Evolutionary conservation across 1,140 invertebrate species (phyloP).

Genomic region (Formica selysi): DNA sequence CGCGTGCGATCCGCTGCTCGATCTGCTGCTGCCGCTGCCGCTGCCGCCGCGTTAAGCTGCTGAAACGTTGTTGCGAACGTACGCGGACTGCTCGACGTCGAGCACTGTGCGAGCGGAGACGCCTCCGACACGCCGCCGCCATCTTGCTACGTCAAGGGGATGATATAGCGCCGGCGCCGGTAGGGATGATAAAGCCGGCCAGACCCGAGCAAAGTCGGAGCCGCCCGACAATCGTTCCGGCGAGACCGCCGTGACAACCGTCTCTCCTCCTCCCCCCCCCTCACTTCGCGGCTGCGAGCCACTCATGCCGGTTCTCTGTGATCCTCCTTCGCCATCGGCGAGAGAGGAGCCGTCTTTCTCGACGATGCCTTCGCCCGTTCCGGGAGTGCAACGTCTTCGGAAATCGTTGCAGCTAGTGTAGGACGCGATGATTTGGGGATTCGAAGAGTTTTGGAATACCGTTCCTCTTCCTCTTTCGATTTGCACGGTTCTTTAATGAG

Average conservation of each 20-base stretch:
- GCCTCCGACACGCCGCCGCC: constrained; percentile 85
- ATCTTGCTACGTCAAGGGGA: constrained; percentile 82
- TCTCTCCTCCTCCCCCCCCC: constrained; percentile 1
- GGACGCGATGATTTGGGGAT: neutral
- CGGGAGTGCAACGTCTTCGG: constrained; percentile 49
- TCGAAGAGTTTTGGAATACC: neutral
- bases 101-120: constrained; percentile 84
- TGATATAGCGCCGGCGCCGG: constrained; percentile 68
- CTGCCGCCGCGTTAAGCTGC: constrained; percentile 65
- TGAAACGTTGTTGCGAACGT: constrained; percentile 80
- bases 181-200: constrained; percentile 48
- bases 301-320: constrained; percentile 64
- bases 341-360: constrained; percentile 12
- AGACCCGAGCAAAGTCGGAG: constrained; percentile 64
- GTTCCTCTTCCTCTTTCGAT: neutral
- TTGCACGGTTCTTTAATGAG: neutral
- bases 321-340: constrained; percentile 40
- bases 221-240: constrained; percentile 56
- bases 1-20: constrained; percentile 61
- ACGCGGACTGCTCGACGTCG: constrained; percentile 83
- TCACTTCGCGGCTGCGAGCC: constrained; percentile 54
- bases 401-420: constrained; percentile 38
- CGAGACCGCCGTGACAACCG: constrained; percentile 49
- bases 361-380: constrained; percentile 21
- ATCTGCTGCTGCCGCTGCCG: constrained; percentile 19